Evolutionary conservation across 2,797 vertebrate genomes (phyloP).

Genomic region (Poecile montanus): DNA sequence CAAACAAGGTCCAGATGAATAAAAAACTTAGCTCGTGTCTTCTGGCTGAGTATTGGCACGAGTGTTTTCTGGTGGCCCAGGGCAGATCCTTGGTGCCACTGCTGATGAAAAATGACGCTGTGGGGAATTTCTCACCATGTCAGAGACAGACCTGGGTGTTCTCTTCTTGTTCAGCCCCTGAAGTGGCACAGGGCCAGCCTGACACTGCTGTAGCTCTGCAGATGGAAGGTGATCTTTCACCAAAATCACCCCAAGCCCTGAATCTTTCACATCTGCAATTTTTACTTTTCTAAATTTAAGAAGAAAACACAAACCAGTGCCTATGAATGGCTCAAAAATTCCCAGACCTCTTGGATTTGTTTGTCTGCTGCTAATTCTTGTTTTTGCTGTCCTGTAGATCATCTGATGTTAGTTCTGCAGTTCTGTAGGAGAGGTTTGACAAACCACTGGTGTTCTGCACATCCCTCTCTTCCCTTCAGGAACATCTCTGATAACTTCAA

Average conservation of each 20-base stretch:
- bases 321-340: not conserved
- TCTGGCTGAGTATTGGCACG: not conserved
- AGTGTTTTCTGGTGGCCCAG: not conserved
- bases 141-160: not conserved
- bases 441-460: not conserved
- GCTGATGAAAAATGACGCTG: not conserved
- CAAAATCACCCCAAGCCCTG: not conserved
- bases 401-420: not conserved
- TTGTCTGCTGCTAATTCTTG: not conserved
- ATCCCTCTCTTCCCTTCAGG: not conserved
- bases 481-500: not conserved
- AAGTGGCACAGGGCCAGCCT: not conserved
- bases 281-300: not conserved
- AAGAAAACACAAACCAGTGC: not conserved
- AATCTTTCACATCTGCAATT: not conserved
- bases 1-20: not conserved
- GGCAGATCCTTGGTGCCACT: not conserved
- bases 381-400: not conserved
- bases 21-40: not conserved
- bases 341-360: not conserved
- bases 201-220: not conserved
- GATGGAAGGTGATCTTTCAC: not conserved
- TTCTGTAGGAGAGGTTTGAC: not conserved
- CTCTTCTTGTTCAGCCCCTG: not conserved
- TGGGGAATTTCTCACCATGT: not conserved